Evolutionary conservation across 2,113 vertebrate species (phyloP), one percentile per base, ranked within the genome.

Genomic region (Ailuropoda melanoleuca): DNA sequence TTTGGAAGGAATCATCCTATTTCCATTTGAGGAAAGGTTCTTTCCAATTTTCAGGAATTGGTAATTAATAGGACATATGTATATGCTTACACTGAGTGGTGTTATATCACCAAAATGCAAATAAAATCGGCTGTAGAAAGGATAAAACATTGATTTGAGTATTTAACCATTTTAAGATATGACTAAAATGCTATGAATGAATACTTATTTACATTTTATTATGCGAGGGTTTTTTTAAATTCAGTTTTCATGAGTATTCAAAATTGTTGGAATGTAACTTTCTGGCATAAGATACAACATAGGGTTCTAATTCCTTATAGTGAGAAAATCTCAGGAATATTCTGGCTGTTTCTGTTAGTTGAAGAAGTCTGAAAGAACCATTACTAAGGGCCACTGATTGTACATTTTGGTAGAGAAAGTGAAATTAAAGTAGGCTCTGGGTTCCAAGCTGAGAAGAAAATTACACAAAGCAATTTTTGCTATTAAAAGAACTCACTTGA

Each of bases 381-480:
- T 86, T 87, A 46, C 34, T n/a, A 37, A 64, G 43, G 23, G 46
- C 4, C 18, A 74, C 26, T 50, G 21, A 78, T 66, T 84, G 2
- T 84, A 24, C 9, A 43, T 60, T 90, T 83, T 78, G 46, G 13
- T 72, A 15, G 46, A 96, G 46, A 90, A 97, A 88, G 66, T 80
- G 53, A 95, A 93, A 91, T 96, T 87, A 94, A 83, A 90, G 13
- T 23, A 72, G 6, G 3, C 58, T 72, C 13, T 37, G 9, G 17
- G 23, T 46, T 88, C 26, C 58, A 50, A 37, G 46, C 85, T 96
- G 89, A 97, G 89, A 78, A 94, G 50, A 96, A 85, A 90, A 90
- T 97, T 96, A 48, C 80, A 92, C 74, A 93, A 80, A 55, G 72
- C 75, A 39, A 84, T n/a, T n/a, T n/a, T n/a, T n/a, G 19, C 88